Evolutionary conservation across 2,888 invertebrate genomes (phyloP).

Genomic region (Drosophila ochracea): DNA sequence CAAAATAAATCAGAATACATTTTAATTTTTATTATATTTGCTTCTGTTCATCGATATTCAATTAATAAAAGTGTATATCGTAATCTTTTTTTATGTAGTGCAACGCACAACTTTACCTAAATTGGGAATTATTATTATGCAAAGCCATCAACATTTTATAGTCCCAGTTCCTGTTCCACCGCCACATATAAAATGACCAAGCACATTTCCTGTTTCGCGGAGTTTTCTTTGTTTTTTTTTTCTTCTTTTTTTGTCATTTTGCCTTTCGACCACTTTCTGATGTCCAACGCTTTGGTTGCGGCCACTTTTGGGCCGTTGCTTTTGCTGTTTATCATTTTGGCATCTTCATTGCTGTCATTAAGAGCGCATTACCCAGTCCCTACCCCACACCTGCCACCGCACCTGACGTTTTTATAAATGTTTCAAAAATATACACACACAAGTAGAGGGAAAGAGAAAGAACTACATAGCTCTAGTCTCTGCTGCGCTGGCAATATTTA

Average conservation of each 20-base stretch:
- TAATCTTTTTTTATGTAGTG: not conserved
- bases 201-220: constrained; percentile 62
- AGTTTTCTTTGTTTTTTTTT: constrained; percentile 52
- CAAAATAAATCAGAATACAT: not conserved
- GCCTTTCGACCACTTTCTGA: constrained; percentile 41
- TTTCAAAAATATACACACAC: constrained; percentile 63
- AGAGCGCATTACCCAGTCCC: constrained; percentile 67
- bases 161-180: not conserved
- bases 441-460: constrained; percentile 3
- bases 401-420: constrained; percentile 78
- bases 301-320: constrained; percentile 60
- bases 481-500: constrained; percentile 51
- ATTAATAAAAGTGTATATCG: not conserved
- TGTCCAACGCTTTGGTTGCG: constrained; percentile 40
- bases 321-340: constrained; percentile 81
- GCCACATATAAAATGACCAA: constrained; percentile 59
- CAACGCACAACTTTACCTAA: not conserved
- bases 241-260: constrained; percentile 44
- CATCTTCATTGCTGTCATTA: constrained; percentile 82
- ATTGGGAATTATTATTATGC: not conserved
- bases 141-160: constrained; percentile 28
- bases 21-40: not conserved
- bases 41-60: not conserved
- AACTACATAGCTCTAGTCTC: constrained; percentile 29
- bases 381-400: constrained; percentile 36